phyloP scores from a whole-genome alignment of 1,140 invertebrate species.

The Bombus pyrosoma region DNA sequence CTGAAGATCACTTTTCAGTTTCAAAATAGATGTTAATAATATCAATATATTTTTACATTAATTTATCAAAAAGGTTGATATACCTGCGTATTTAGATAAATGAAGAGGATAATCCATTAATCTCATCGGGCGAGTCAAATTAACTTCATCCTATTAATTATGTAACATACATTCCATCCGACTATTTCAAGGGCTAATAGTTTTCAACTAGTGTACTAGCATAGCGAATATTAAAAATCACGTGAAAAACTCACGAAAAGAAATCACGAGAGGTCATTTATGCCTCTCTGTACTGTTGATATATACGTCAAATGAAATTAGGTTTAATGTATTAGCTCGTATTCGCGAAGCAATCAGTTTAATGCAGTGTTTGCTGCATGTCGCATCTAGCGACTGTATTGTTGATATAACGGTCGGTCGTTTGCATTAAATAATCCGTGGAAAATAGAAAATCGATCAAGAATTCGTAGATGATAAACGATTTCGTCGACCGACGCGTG shows the following conservation, averaged over 20 bases:
- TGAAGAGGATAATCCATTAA: neutral
- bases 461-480: neutral
- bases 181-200: neutral
- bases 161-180: neutral
- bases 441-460: neutral
- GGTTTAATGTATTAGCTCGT: constrained; percentile 8
- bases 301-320: constrained; percentile 7
- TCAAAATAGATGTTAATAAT: too few species aligned
- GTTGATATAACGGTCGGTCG: neutral
- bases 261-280: neutral
- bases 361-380: neutral
- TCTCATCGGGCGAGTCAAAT: neutral
- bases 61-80: neutral
- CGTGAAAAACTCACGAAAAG: too few species aligned
- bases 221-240: neutral
- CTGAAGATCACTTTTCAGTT: too few species aligned
- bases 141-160: neutral
- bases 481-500: too few species aligned
- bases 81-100: neutral
- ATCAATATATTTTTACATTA: neutral
- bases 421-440: constrained; percentile 3
- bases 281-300: too few species aligned
- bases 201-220: neutral
- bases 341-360: constrained; percentile 23
- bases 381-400: neutral